A percentile compares a stretch with the other conserved stretches of the same genome.
Evolutionary conservation across 1,140 invertebrate genomes (phyloP).

Genomic region (Orius insidiosus): DNA sequence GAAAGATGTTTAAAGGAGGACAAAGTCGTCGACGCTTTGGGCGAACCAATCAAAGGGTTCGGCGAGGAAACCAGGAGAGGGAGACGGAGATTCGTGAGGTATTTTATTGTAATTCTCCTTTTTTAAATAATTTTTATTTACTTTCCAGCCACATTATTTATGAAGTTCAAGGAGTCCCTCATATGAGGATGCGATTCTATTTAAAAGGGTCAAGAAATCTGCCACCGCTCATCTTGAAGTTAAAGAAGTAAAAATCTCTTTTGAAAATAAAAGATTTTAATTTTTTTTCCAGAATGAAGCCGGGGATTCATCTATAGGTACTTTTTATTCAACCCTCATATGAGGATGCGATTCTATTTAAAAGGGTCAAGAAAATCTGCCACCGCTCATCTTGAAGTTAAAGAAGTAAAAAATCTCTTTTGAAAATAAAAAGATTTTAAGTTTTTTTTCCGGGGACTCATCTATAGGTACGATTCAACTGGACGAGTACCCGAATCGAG

Average conservation of each 20-base stretch:
- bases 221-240: conserved; percentile 75
- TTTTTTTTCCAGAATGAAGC: too few species aligned
- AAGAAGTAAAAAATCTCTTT: conserved; percentile 51
- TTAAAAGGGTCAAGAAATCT: conserved; percentile 59
- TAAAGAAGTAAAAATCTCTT: conserved; percentile 49
- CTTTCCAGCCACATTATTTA: conserved; percentile 56
- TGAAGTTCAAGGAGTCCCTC: conserved; percentile 51
- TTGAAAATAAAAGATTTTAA: too few species aligned
- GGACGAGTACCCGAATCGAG: conserved; percentile 50
- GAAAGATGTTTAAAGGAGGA: conserved; percentile 51
- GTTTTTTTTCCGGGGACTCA: conserved; percentile 47
- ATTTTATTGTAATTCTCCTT: too few species aligned
- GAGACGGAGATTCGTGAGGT: conserved; percentile 44
- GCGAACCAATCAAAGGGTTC: conserved; percentile 71
- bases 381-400: conserved; percentile 70
- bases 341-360: conserved; percentile 80
- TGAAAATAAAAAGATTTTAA: too few species aligned
- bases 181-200: conserved; percentile 79
- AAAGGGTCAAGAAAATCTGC: conserved; percentile 61
- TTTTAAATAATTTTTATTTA: too few species aligned
- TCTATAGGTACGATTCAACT: conserved; percentile 68
- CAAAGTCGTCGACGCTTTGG: conserved; percentile 53
- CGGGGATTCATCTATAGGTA: conserved; percentile 64
- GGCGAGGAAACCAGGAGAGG: conserved; percentile 69
- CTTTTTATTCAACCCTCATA: too few species aligned